Percentiles rank a stretch among this genome's conserved stretches.
These are phyloP conservation scores for Podarcis cretensis DNA, from an alignment of 2,113 vertebrate genomes.

Conservation along the genomic window DNA sequence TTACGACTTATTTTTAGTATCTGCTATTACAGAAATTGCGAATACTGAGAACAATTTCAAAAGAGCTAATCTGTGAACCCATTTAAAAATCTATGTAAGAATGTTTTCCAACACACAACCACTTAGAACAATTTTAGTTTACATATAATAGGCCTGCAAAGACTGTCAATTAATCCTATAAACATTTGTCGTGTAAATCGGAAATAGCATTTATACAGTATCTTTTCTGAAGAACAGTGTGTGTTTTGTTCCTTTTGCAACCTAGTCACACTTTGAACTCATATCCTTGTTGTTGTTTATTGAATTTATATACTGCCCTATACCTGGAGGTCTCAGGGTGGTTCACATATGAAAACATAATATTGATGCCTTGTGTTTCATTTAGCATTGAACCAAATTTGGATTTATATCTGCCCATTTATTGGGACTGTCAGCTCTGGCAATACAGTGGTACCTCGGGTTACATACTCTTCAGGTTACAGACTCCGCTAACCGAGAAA, in stretches of 20 bases:
- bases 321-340: not conserved
- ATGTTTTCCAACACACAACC: not conserved
- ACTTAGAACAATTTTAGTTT: not conserved
- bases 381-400: not conserved
- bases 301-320: not conserved
- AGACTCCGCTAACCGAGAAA: too few relatives aligned
- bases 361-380: not conserved
- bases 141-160: not conserved
- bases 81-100: constrained; percentile 39
- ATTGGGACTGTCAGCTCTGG: not conserved
- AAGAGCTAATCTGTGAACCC: not conserved
- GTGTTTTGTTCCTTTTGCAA: not conserved
- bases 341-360: not conserved
- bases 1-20: not conserved
- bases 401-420: not conserved
- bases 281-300: not conserved
- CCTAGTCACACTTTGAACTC: not conserved
- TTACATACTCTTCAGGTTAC: too few relatives aligned
- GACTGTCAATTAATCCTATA: not conserved
- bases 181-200: not conserved
- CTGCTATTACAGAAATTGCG: not conserved
- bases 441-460: not conserved
- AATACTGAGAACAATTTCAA: constrained; percentile 2
- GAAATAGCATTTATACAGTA: not conserved
- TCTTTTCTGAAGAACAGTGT: not conserved